Percentiles rank a stretch among this genome's conserved stretches.
Conservation (phyloP, 2,113 vertebrate genomes). For the Ascaphus truei region DNA sequence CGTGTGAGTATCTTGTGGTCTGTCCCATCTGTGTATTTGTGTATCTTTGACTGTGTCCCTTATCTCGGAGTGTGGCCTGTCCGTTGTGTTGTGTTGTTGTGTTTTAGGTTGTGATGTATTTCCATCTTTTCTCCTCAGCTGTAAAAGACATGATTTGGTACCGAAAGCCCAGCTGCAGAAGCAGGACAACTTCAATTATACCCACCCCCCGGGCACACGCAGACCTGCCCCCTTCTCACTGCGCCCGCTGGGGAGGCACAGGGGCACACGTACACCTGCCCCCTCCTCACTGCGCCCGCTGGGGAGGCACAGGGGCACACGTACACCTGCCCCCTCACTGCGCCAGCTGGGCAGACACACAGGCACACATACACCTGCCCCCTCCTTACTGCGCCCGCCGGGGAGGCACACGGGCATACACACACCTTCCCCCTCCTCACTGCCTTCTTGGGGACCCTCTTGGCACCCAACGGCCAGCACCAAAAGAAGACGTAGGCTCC, state of each 20-base stretch:
- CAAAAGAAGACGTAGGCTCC: not conserved
- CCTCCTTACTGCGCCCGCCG: not conserved
- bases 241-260: not conserved
- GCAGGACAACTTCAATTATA: conserved; percentile 44
- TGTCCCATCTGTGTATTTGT: too few relatives aligned
- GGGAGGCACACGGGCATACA: not conserved
- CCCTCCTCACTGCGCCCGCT: not conserved
- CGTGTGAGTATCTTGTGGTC: too few relatives aligned
- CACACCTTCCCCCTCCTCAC: not conserved
- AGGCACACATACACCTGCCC: not conserved
- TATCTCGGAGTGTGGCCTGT: too few relatives aligned
- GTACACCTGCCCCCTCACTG: not conserved
- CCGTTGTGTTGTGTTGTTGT: not conserved
- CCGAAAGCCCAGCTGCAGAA: conserved; percentile 52
- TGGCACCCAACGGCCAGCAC: not conserved
- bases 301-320: not conserved
- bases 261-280: not conserved
- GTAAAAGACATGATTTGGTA: conserved; percentile 39
- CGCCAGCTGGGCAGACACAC: not conserved
- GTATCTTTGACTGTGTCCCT: too few relatives aligned
- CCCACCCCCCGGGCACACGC: not conserved
- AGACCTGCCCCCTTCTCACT: rapidly evolving
- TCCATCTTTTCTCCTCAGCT: conserved; percentile 44
- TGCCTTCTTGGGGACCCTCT: too few relatives aligned
- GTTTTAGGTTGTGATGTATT: not conserved